phyloP scores from a whole-genome alignment of 2,888 invertebrate species.

The Eilema caniola region DNA sequence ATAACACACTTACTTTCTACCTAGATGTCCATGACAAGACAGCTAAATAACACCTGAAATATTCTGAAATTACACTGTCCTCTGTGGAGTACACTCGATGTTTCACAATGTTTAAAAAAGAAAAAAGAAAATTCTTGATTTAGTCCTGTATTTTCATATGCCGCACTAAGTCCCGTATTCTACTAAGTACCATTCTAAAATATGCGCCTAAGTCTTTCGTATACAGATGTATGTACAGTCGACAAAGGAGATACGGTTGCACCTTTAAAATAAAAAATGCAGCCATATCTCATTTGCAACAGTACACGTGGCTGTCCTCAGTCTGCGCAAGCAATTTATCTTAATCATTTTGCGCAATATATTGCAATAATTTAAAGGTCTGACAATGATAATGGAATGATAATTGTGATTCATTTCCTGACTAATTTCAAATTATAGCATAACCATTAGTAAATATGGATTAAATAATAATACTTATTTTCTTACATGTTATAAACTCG shows the following conservation, averaged over 20 bases:
- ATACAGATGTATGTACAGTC: too few species aligned
- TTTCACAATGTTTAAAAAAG: too few species aligned
- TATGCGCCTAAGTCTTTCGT: too few species aligned
- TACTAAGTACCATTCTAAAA: too few species aligned
- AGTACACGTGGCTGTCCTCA: background rate
- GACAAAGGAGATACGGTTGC: too few species aligned
- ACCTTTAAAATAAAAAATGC: too few species aligned
- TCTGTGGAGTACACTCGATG: too few species aligned
- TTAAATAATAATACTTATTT: background rate
- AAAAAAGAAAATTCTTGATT: too few species aligned
- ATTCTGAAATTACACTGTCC: background rate
- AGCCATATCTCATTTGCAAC: too few species aligned
- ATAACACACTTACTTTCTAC: background rate
- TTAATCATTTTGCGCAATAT: background rate
- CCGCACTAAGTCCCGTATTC: too few species aligned
- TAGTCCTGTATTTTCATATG: too few species aligned
- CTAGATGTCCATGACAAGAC: background rate
- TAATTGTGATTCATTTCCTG: slow-evolving; percentile 7
- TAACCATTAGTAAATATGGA: background rate
- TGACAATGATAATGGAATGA: background rate
- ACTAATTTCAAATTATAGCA: background rate
- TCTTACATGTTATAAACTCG: background rate
- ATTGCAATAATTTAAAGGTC: background rate
- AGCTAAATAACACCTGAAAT: background rate
- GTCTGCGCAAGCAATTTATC: background rate